phyloP scores from a whole-genome alignment of 2,888 invertebrate species.

The Didymodactylos carnosus region DNA sequence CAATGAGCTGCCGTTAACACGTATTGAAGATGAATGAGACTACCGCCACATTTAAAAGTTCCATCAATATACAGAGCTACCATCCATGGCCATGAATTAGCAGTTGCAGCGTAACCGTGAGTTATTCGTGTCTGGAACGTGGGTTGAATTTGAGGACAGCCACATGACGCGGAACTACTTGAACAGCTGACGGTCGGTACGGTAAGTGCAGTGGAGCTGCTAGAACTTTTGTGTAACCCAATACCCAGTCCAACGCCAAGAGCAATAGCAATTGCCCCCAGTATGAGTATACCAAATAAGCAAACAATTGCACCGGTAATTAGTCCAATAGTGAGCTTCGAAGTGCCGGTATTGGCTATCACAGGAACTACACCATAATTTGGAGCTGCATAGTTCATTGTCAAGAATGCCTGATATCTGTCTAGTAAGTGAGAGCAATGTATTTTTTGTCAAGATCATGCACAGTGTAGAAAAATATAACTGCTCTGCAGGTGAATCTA shows the following conservation, averaged over 20 bases:
- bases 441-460: too few relatives aligned
- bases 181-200: neutral
- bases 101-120: neutral
- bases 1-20: neutral
- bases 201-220: neutral
- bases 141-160: neutral
- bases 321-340: neutral
- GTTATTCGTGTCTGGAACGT: neutral
- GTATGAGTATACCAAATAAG: neutral
- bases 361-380: neutral
- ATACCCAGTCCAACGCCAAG: neutral
- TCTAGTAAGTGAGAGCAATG: too few relatives aligned
- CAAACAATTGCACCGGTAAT: neutral
- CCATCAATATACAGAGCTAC: neutral
- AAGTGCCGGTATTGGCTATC: neutral
- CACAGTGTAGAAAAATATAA: too few relatives aligned
- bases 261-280: neutral
- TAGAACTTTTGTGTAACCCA: neutral
- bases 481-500: too few relatives aligned
- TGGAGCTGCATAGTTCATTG: neutral
- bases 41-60: neutral
- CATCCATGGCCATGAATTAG: neutral
- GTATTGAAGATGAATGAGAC: neutral
- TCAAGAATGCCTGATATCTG: too few relatives aligned
- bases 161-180: neutral